Evolutionary conservation across 2,797 vertebrate species (phyloP).

Genomic region (Artibeus jamaicensis): DNA sequence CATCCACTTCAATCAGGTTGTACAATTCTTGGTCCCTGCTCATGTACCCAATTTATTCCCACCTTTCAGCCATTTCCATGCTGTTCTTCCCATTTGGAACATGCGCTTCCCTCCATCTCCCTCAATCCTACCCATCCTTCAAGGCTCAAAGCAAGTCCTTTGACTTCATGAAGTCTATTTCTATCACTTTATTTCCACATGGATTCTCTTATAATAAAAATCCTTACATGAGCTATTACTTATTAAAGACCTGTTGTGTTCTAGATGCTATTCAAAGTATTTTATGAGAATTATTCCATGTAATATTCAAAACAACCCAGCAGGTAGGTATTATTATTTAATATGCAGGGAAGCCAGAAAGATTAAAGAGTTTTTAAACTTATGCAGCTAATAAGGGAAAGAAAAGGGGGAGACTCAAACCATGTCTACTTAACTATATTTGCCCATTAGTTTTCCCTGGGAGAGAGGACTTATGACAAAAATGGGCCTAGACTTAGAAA

Average conservation of each 20-base stretch:
- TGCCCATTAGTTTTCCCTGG: neutral
- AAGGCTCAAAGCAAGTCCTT: neutral
- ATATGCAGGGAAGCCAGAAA: neutral
- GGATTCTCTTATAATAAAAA: neutral
- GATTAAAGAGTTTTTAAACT: conserved; percentile 21
- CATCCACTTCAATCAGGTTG: neutral
- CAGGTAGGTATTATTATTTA: conserved; percentile 26
- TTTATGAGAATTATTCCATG: conserved; percentile 5
- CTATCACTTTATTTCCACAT: neutral
- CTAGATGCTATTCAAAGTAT: neutral
- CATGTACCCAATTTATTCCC: neutral
- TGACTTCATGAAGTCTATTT: conserved; percentile 24
- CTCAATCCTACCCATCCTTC: neutral
- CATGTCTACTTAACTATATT: neutral
- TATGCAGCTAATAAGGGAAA: neutral
- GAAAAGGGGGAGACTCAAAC: neutral
- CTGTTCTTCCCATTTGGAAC: neutral
- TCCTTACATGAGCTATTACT: neutral
- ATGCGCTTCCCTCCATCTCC: neutral
- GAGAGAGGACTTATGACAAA: neutral
- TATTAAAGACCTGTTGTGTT: conserved; percentile 2
- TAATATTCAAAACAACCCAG: neutral
- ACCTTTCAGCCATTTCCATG: neutral
- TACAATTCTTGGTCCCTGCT: neutral
- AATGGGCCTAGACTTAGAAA: neutral